These are phyloP conservation scores for Pterobdella sp. DNA, from an alignment of 2,888 invertebrate genomes.

Conservation along the genomic window DNA sequence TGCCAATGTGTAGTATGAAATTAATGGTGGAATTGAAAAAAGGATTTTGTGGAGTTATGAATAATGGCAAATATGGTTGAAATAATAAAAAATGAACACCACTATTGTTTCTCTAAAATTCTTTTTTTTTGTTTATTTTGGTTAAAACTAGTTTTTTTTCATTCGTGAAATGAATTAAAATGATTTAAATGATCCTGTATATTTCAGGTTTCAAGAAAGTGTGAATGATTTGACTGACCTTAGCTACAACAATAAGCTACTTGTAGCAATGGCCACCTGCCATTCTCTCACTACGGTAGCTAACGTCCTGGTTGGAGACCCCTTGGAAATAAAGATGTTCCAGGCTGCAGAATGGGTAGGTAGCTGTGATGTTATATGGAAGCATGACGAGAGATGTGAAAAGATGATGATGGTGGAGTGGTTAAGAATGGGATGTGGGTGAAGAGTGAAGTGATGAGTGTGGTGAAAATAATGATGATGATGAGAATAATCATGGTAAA, in stretches of 20 bases:
- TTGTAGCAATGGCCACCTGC: slow-evolving; percentile 52
- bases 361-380: background rate
- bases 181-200: no score
- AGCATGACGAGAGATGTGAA: no score
- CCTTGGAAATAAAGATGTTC: slow-evolving; percentile 55
- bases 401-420: background rate
- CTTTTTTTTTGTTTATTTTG: no score
- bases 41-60: no score
- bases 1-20: no score
- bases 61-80: no score
- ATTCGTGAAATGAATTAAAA: no score
- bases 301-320: slow-evolving; percentile 51
- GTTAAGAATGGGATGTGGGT: background rate
- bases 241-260: slow-evolving; percentile 5
- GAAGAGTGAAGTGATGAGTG: background rate
- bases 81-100: no score
- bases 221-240: slow-evolving; percentile 9
- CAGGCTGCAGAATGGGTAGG: slow-evolving; percentile 51
- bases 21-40: no score
- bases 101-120: no score
- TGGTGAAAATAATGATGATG: background rate
- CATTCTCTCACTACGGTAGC: slow-evolving; percentile 53
- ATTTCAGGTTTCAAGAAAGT: slow-evolving; percentile 18
- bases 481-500: background rate
- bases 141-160: no score